These are phyloP conservation scores for Sebastes aleutianus DNA, from an alignment of 2,797 vertebrate genomes.

Conservation along the genomic window DNA sequence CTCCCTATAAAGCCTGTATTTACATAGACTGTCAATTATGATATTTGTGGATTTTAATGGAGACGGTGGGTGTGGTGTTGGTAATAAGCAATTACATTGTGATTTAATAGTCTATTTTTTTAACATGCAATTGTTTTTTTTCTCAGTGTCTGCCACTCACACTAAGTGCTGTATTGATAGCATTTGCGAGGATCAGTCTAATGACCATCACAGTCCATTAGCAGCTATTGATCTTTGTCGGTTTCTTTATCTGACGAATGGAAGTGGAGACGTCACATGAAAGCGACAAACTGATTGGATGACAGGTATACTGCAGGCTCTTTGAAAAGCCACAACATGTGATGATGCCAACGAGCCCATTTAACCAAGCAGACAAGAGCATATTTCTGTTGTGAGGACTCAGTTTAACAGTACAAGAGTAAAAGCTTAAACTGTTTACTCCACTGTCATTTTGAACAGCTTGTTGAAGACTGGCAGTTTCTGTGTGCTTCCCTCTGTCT, in stretches of 20 bases:
- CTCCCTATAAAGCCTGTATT: background rate
- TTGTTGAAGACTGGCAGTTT: slow-evolving; percentile 7
- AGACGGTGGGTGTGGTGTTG: background rate
- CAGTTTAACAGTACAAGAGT: background rate
- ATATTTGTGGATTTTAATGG: background rate
- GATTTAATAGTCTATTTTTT: background rate
- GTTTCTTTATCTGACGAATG: slow-evolving; percentile 39
- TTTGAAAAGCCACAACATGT: background rate
- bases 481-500: slow-evolving; percentile 1
- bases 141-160: slow-evolving; percentile 13
- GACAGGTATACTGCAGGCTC: background rate
- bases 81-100: background rate
- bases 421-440: slow-evolving; percentile 10
- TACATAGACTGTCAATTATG: background rate
- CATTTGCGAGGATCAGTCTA: slow-evolving; percentile 19
- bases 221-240: slow-evolving; percentile 37
- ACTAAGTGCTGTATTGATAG: slow-evolving; percentile 26
- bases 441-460: slow-evolving; percentile 16
- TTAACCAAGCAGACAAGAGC: background rate
- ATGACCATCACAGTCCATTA: slow-evolving; percentile 47
- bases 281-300: slow-evolving; percentile 12
- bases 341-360: slow-evolving; percentile 12
- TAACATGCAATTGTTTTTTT: slow-evolving; percentile 13
- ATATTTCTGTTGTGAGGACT: background rate
- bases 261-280: slow-evolving; percentile 17